phyloP scores from a whole-genome alignment of 1,140 invertebrate species.

The Anadara kagoshimensis region DNA sequence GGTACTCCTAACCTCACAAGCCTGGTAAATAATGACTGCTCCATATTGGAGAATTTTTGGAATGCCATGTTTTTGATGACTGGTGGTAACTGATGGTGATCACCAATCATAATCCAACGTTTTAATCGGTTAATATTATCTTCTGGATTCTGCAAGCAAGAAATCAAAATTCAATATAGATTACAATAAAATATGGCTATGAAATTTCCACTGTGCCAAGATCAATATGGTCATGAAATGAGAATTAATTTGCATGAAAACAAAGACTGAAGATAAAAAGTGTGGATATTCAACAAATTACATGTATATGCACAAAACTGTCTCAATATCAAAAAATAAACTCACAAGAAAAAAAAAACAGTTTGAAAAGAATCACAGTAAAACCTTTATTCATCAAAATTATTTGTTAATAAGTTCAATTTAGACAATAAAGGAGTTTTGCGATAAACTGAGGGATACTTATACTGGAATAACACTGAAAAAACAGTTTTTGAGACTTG shows the following conservation, averaged over 20 bases:
- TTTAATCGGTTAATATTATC: conserved; percentile 97
- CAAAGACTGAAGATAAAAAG: no score
- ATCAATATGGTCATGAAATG: not conserved
- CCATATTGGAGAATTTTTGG: conserved; percentile 99
- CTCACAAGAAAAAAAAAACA: no score
- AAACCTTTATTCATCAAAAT: no score
- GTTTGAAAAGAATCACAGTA: no score
- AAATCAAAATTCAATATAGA: not conserved
- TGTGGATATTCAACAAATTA: no score
- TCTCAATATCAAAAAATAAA: no score
- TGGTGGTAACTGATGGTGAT: conserved; percentile 99
- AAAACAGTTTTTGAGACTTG: no score
- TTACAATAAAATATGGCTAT: not conserved
- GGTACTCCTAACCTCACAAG: conserved; percentile 97
- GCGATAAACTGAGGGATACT: no score
- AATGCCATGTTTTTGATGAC: conserved; percentile 99
- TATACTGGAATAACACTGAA: no score
- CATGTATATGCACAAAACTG: no score
- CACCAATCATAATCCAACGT: conserved; percentile 99
- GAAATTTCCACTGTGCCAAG: not conserved
- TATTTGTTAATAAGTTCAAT: no score
- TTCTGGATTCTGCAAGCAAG: conserved; percentile 84
- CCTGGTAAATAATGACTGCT: conserved; percentile 97
- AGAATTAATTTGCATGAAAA: not conserved
- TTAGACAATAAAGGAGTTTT: no score